Evolutionary conservation across 2,797 vertebrate genomes (phyloP), one percentile per base, ranked within the genome.

Genomic region (Pseudocheirus occidentalis): DNA sequence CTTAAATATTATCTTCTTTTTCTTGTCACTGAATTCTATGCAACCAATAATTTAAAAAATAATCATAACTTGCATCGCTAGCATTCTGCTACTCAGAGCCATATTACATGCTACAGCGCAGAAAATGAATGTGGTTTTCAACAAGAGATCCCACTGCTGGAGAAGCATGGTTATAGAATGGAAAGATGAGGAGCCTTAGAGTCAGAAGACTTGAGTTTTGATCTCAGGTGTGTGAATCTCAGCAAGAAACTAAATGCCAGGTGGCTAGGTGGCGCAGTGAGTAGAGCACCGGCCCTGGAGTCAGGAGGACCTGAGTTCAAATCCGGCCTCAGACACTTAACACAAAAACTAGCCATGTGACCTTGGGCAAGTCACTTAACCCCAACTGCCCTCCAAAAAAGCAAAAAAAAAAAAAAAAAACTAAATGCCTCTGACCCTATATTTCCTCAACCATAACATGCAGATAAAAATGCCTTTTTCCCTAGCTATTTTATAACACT

Each of bases 41-140:
- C 21, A 87, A 87, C 21, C 31, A 1, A 14, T 87, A 87, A 81
- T 81, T 81, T 81, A 2, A 87, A 24, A 34, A 52, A 93, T 34
- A 40, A 55, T 28, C 27, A 92, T 0, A 2, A 9, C 40, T 7
- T 55, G 0, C 1, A 1, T 55, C 21, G 31, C 27, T 2, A 40
- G 4, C 29, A 50, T 21, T 31, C 18, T 34, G 52, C 11, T 2
- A 4, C 12, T 0, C 18, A 89, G 56, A 31, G 54, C 1, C 0
- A 40, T 21, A 3, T 0, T 7, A 3, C 12, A 4, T 9, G 0
- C 3, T 18, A 29, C 10, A 54, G 34, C 18, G 5, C 2, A 4
- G 31, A 50, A 90, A 34, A 59, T 0, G 13, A 4, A 0, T n/a
- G 0, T 0, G 4, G 1, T 7, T 1, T 34, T 0, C 14, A 6